phyloP scores from a whole-genome alignment of 2,888 invertebrate genomes.

The Meganola albula region DNA sequence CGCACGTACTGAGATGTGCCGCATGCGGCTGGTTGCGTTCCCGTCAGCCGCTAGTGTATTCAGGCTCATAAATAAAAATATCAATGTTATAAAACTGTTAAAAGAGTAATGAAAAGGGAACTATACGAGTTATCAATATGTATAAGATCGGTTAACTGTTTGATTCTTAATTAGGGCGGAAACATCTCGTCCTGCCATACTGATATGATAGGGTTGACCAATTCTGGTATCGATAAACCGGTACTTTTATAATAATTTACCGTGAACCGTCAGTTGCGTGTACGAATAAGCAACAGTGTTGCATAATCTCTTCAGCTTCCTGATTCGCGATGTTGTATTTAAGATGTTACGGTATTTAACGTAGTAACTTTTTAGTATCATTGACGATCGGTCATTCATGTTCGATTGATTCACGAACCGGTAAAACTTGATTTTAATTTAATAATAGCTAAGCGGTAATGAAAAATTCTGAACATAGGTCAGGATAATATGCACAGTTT shows the following conservation, averaged over 20 bases:
- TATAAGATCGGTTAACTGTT: too few species aligned
- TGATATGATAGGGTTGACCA: conserved; percentile 9
- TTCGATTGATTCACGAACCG: conserved; percentile 20
- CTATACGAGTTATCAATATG: too few species aligned
- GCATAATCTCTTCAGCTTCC: conserved; percentile 17
- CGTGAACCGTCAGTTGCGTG: conserved; percentile 14
- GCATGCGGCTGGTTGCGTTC: too few species aligned
- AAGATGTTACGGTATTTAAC: conserved; percentile 6
- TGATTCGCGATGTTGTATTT: conserved; percentile 19
- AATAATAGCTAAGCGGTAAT: too few species aligned
- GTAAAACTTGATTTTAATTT: too few species aligned
- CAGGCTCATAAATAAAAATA: too few species aligned
- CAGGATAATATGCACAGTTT: too few species aligned
- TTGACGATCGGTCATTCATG: conserved; percentile 17
- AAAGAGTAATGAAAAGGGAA: too few species aligned
- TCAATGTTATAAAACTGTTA: too few species aligned
- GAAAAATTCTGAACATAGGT: too few species aligned
- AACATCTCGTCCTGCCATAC: conserved; percentile 15
- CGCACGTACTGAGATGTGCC: too few species aligned
- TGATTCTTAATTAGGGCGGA: conserved; percentile 16
- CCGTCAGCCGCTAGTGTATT: too few species aligned
- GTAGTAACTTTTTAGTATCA: conserved; percentile 15
- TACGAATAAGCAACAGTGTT: conserved; percentile 16
- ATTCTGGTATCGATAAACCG: conserved; percentile 21
- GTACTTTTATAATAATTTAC: conserved; percentile 17